Percentiles rank a stretch among this genome's conserved stretches.
Evolutionary conservation across 2,797 vertebrate species (phyloP).

Genomic region (Rallus crepitans): DNA sequence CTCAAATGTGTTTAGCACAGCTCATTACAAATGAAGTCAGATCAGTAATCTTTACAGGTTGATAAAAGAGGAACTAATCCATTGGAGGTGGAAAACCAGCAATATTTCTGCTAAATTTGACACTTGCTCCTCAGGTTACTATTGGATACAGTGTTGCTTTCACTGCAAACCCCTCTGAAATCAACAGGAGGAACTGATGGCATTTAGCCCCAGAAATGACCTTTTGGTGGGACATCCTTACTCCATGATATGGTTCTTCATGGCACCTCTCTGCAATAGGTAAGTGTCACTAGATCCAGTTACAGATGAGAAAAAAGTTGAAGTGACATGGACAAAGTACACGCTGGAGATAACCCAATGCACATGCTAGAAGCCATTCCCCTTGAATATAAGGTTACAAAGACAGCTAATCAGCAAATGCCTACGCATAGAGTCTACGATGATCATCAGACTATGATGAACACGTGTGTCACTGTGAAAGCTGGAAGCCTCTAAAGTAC

Average conservation of each 20-base stretch:
- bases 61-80: conserved; percentile 6
- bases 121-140: not conserved
- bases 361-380: not conserved
- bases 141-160: not conserved
- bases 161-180: conserved; percentile 14
- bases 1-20: not conserved
- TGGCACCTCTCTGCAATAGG: not conserved
- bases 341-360: not conserved
- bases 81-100: not conserved
- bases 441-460: not conserved
- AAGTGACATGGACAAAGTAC: not conserved
- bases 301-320: conserved; percentile 24
- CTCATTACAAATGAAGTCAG: not conserved
- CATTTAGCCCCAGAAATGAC: conserved; percentile 2
- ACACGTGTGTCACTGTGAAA: not conserved
- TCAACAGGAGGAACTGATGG: conserved; percentile 19
- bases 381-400: not conserved
- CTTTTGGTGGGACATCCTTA: conserved; percentile 8
- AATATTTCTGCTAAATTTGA: conserved; percentile 26
- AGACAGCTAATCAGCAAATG: not conserved
- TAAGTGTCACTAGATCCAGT: not conserved
- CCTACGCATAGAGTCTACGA: not conserved
- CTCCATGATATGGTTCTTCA: conserved; percentile 19
- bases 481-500: not conserved
- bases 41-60: not conserved